Base-by-base conservation (phyloP, 1,140 invertebrate species). In the Aphelinus certus region DNA sequence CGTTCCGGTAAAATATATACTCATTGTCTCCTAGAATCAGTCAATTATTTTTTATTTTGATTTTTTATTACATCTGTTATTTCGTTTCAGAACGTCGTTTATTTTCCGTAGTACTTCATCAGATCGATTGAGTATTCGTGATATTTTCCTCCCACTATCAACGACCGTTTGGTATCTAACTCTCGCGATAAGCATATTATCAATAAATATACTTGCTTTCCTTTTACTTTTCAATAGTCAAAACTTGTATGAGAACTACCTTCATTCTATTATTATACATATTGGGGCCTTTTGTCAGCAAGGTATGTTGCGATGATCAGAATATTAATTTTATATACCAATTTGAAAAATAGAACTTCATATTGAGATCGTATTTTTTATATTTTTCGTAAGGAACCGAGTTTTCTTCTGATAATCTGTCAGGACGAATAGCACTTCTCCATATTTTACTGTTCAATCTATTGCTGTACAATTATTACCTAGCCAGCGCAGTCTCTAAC, bases 221-320 rank as follows among this genome's bases (percentile, higher is more conserved):
- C 49, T 70, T 46, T 58, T 42, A 1, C 3, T 65, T 58, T 49
- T 70, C 42, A 45, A 65, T 9, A 55, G 55, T n/a, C 1, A 58
- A 53, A 46, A 71, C n/a, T n/a, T 70, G 49, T 75, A 64, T 51
- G 67, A 75, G 10, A 75, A 64, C 42, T 75, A 65, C 47, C 2
- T 75, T 6, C 46, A 46, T 4, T 75, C 67, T 3, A 58, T 75
- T 3, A 58, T 75, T 53, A 57, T 70, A 5, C n/a, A 70, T 10
- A 26, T 70, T 63, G 68, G 73, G n/a, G 73, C 67, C 42, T 70
- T 75, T 49, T 75, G 67, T 51, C 73, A 75, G 5, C 73, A 75
- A 75, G 62, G 73, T 70, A 58, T 4, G 7, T 26, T 56, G 6
- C 26, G 26, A 26, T 26, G 26, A 26, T 26, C 51, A 53, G 4